phyloP scores from a whole-genome alignment of 64 coral and sea anemone genomes.

The Montipora efflorescens region DNA sequence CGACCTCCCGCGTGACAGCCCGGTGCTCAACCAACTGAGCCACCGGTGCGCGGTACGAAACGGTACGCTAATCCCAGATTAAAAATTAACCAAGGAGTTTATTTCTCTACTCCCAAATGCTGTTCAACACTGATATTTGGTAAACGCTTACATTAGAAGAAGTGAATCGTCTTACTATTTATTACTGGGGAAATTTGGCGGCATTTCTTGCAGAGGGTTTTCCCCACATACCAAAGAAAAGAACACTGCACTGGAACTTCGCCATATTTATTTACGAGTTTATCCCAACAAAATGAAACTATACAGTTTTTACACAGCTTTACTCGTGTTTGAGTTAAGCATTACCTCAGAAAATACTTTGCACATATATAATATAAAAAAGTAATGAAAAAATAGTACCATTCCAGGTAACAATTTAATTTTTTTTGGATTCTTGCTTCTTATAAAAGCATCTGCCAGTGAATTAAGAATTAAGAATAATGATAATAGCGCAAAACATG shows the following conservation, averaged over 20 bases:
- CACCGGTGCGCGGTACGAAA: no score
- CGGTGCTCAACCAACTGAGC: no score
- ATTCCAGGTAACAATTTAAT: neutral
- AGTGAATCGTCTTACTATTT: no score
- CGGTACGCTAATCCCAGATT: no score
- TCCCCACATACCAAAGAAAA: no score
- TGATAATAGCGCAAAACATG: neutral
- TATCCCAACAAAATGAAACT: neutral
- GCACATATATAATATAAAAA: constrained; percentile 22
- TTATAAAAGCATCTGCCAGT: neutral
- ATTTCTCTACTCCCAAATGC: no score
- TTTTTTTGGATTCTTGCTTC: constrained; percentile 1
- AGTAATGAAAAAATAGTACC: constrained; percentile 22
- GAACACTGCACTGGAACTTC: neutral
- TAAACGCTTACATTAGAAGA: no score
- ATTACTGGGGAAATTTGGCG: no score
- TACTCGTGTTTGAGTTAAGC: neutral
- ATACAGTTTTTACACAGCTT: constrained; percentile 11
- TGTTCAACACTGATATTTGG: no score
- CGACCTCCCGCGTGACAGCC: no score
- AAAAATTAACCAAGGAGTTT: no score
- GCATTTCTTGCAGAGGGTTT: no score
- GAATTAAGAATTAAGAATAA: neutral
- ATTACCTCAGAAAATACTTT: constrained; percentile 10
- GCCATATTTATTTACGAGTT: neutral